Conservation (phyloP, 1,140 invertebrate species). For the Drosophila mojavensis region DNA sequence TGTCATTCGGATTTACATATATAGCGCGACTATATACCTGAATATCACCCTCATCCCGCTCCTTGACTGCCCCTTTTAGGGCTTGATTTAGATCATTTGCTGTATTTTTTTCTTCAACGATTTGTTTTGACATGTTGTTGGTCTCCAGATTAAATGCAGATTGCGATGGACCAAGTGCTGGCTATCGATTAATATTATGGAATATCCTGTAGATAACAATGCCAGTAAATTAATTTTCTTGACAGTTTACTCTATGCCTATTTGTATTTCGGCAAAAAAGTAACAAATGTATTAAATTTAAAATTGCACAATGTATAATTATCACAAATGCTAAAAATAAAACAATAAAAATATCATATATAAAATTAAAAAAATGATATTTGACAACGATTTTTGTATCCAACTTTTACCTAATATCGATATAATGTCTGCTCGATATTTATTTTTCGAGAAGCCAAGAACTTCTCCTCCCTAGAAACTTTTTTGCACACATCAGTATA, state of each 20-base stretch:
- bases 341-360: too few relatives aligned
- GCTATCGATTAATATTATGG: conserved; percentile 7
- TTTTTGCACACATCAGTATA: conserved; percentile 5
- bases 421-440: conserved; percentile 3
- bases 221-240: too few relatives aligned
- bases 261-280: too few relatives aligned
- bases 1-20: too few relatives aligned
- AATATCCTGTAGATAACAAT: background rate
- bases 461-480: conserved; percentile 9
- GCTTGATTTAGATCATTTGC: background rate
- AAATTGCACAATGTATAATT: too few relatives aligned
- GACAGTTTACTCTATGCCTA: too few relatives aligned
- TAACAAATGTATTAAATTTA: too few relatives aligned
- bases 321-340: too few relatives aligned
- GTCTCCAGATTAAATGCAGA: background rate
- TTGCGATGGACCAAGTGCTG: background rate
- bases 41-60: background rate
- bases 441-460: background rate
- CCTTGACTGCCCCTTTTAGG: background rate
- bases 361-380: too few relatives aligned
- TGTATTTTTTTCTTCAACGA: background rate
- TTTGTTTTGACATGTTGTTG: conserved; percentile 6
- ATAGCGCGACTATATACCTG: too few relatives aligned
- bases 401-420: conserved; percentile 2
- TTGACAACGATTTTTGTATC: background rate